Conservation (phyloP, 1,140 invertebrate species). For the Nautilus pompilius region DNA sequence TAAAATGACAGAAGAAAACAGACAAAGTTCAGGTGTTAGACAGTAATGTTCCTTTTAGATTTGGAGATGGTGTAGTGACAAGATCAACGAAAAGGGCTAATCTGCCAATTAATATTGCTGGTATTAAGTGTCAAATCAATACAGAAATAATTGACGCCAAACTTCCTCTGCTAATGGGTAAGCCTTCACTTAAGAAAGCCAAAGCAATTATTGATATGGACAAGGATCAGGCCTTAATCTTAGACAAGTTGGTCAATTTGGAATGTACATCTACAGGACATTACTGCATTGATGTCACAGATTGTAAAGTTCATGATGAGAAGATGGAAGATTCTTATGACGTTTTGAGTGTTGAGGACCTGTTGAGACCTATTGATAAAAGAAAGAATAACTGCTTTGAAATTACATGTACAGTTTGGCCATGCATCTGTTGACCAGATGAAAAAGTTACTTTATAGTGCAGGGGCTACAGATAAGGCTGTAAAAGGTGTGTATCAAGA, state of each 20-base stretch:
- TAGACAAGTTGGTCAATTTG: slow-evolving; percentile 12
- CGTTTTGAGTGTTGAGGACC: neutral
- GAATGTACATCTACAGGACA: slow-evolving; percentile 22
- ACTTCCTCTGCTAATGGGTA: slow-evolving; percentile 20
- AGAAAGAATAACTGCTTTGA: slow-evolving; percentile 4
- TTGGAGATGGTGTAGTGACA: slow-evolving; percentile 18
- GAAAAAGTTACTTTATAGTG: slow-evolving; percentile 8
- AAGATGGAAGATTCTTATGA: neutral
- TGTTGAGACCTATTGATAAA: neutral
- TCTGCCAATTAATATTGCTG: slow-evolving; percentile 17
- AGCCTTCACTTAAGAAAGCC: slow-evolving; percentile 13
- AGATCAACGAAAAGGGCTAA: slow-evolving; percentile 12
- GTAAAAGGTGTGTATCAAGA: neutral
- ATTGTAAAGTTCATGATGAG: too few species aligned
- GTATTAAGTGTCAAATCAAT: slow-evolving; percentile 15
- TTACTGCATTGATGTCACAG: slow-evolving; percentile 15
- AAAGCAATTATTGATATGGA: slow-evolving; percentile 12
- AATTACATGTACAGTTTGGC: slow-evolving; percentile 22
- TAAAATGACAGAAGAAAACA: neutral
- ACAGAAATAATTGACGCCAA: slow-evolving; percentile 16
- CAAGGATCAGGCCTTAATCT: slow-evolving; percentile 17
- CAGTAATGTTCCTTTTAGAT: slow-evolving; percentile 13
- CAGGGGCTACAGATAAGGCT: slow-evolving; percentile 4
- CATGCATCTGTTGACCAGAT: slow-evolving; percentile 15
- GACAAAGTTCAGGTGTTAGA: neutral